These are phyloP conservation scores for Lithosia quadra DNA, from an alignment of 2,888 invertebrate species.

Conservation along the genomic window DNA sequence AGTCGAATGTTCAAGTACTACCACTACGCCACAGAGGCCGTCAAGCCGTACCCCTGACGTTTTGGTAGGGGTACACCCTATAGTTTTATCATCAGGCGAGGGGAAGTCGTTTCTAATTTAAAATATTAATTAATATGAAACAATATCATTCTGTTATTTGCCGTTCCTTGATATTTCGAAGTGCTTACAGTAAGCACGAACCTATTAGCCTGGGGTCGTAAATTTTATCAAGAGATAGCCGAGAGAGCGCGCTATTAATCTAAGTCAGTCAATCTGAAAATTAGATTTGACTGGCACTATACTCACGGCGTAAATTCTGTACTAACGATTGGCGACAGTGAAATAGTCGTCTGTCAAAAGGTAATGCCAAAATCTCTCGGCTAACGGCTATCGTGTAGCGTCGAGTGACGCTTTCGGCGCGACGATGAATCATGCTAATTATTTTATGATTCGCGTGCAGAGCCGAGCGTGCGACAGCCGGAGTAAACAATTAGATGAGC, in stretches of 20 bases:
- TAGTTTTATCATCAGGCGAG: too few relatives aligned
- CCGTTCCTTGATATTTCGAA: not conserved
- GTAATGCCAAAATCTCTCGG: slow-evolving; percentile 80
- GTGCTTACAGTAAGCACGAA: not conserved
- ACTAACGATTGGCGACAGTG: slow-evolving; percentile 80
- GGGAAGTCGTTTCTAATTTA: too few relatives aligned
- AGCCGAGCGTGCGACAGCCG: slow-evolving; percentile 49
- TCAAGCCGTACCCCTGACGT: too few relatives aligned
- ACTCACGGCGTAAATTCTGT: slow-evolving; percentile 76
- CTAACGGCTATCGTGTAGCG: slow-evolving; percentile 66
- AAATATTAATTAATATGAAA: not conserved
- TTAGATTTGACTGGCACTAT: slow-evolving; percentile 61
- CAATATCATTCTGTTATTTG: not conserved
- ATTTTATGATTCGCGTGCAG: slow-evolving; percentile 73
- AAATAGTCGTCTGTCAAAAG: slow-evolving; percentile 83
- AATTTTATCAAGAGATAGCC: not conserved
- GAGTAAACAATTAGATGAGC: slow-evolving; percentile 66
- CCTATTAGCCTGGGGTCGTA: not conserved
- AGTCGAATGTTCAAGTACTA: too few relatives aligned
- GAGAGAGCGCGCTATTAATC: slow-evolving; percentile 24
- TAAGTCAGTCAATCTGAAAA: slow-evolving; percentile 60
- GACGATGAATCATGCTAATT: slow-evolving; percentile 82
- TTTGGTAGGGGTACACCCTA: too few relatives aligned
- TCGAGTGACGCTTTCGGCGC: slow-evolving; percentile 74
- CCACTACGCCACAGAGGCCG: too few relatives aligned